Conservation (phyloP, 2,888 invertebrate species). For the Erebia ligea region DNA sequence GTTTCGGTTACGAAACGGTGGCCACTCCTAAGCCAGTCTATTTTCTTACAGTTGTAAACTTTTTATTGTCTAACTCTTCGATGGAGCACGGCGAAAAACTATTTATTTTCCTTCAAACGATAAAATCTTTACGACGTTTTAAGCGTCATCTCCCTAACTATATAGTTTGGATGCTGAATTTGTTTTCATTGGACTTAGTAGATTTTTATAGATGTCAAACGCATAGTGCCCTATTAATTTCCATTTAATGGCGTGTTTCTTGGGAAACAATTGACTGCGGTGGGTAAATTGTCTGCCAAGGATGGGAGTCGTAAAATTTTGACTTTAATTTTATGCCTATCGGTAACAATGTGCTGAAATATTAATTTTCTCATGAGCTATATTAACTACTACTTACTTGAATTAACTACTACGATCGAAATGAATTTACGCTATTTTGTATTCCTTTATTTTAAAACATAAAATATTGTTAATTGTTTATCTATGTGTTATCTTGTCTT, state of each 20-base stretch:
- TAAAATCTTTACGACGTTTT: slow-evolving; percentile 76
- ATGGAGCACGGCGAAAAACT: slow-evolving; percentile 70
- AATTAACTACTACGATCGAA: too few relatives aligned
- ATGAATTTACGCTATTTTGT: too few relatives aligned
- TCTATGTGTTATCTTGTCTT: too few relatives aligned
- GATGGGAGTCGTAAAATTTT: slow-evolving; percentile 48
- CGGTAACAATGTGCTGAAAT: slow-evolving; percentile 36
- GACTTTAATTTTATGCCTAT: slow-evolving; percentile 56
- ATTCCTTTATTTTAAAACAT: too few relatives aligned
- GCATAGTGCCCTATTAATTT: slow-evolving; percentile 43
- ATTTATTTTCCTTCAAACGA: slow-evolving; percentile 75
- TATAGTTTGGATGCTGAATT: slow-evolving; percentile 41
- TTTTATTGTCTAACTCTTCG: slow-evolving; percentile 71
- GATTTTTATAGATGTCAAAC: slow-evolving; percentile 49
- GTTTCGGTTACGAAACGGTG: slow-evolving; percentile 47
- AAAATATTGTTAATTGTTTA: too few relatives aligned
- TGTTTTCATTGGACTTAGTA: slow-evolving; percentile 46
- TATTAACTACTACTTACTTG: too few relatives aligned
- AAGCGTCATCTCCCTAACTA: slow-evolving; percentile 64
- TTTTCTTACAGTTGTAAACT: slow-evolving; percentile 67
- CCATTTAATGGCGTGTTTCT: slow-evolving; percentile 50
- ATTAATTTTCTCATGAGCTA: neutral
- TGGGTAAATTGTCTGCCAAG: slow-evolving; percentile 52
- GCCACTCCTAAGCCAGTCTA: slow-evolving; percentile 52
- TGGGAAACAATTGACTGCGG: slow-evolving; percentile 60